phyloP scores from a whole-genome alignment of 1,140 invertebrate genomes.

The Heliothis virescens region DNA sequence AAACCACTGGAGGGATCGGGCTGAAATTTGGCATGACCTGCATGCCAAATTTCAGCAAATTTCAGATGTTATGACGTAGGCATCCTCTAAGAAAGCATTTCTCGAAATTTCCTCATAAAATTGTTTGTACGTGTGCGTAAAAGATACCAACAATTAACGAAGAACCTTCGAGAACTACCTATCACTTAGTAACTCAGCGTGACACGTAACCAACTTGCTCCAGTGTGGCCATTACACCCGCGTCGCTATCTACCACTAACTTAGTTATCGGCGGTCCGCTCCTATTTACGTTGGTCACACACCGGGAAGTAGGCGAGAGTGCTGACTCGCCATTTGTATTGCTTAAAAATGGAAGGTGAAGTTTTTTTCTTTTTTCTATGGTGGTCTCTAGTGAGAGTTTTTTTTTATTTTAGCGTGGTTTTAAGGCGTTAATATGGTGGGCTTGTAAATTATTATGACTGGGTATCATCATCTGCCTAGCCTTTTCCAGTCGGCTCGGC shows the following conservation, averaged over 20 bases:
- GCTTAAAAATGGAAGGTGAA: background rate
- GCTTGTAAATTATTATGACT: too few species aligned
- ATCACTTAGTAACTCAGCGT: background rate
- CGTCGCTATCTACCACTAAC: background rate
- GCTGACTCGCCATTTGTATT: constrained; percentile 27
- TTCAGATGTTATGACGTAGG: too few species aligned
- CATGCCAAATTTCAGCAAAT: too few species aligned
- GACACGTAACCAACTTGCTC: background rate
- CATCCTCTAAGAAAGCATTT: too few species aligned
- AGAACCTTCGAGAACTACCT: background rate
- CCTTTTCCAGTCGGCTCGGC: too few species aligned
- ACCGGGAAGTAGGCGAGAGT: constrained; percentile 2
- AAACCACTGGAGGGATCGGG: too few species aligned
- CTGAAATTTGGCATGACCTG: too few species aligned
- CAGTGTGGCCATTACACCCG: background rate
- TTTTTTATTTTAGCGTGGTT: background rate
- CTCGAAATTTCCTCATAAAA: too few species aligned
- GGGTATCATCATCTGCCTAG: too few species aligned
- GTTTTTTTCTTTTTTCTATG: background rate
- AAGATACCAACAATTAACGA: constrained; percentile 1
- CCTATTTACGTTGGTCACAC: background rate
- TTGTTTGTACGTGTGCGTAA: background rate
- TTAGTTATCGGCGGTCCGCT: constrained; percentile 24
- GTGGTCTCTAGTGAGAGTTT: background rate
- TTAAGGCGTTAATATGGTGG: background rate